Evolutionary conservation across 2,888 invertebrate genomes (phyloP).

Genomic region (Netelia fuscicornis): DNA sequence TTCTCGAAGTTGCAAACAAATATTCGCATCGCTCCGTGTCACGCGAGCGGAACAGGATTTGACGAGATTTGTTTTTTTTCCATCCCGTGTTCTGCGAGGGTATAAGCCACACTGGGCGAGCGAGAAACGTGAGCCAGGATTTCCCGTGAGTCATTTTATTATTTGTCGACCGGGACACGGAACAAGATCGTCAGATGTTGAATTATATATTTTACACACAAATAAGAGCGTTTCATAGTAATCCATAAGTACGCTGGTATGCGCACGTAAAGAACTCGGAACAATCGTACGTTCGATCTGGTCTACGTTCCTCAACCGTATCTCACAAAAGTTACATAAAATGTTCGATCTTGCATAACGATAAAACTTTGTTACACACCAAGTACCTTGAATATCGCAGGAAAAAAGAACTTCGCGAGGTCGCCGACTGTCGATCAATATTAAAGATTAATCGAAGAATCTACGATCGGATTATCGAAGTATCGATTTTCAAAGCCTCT

Average conservation of each 20-base stretch:
- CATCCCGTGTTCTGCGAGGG: conserved; percentile 23
- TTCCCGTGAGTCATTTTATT: conserved; percentile 54
- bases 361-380: conserved; percentile 10
- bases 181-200: conserved; percentile 16
- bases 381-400: conserved; percentile 34
- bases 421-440: conserved; percentile 53
- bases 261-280: background rate
- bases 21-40: background rate
- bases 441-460: conserved; percentile 41
- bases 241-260: background rate
- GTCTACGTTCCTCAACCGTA: background rate
- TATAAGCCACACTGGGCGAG: conserved; percentile 8
- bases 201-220: background rate
- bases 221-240: background rate
- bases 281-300: conserved; percentile 13
- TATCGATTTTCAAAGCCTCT: background rate
- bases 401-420: conserved; percentile 43
- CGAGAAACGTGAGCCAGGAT: conserved; percentile 57
- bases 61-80: conserved; percentile 13
- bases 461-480: conserved; percentile 45
- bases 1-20: too few species aligned
- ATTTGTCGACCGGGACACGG: conserved; percentile 23
- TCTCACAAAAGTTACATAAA: conserved; percentile 39
- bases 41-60: background rate
- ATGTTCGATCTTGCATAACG: conserved; percentile 55